Conservation (phyloP, 2,797 vertebrate genomes). For the Sibirionetta formosa region DNA sequence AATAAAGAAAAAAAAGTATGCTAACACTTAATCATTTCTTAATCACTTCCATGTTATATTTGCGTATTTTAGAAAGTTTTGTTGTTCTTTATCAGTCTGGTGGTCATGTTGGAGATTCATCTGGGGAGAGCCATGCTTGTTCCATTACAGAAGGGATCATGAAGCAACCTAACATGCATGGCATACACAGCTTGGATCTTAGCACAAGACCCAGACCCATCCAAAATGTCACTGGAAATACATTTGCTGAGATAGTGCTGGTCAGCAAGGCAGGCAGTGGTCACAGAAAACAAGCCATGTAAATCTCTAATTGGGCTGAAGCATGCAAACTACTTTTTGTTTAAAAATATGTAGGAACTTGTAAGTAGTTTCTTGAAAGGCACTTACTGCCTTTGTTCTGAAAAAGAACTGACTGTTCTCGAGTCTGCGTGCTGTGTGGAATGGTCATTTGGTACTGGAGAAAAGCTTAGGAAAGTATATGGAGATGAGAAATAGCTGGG, state of each 20-base stretch:
- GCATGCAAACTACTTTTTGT: neutral
- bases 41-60: neutral
- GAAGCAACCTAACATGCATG: neutral
- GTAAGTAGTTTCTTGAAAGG: neutral
- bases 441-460: neutral
- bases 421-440: neutral
- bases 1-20: neutral
- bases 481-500: neutral
- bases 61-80: neutral
- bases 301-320: neutral
- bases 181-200: neutral
- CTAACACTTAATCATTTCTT: neutral
- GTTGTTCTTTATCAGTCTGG: neutral
- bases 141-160: neutral
- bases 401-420: neutral
- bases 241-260: neutral
- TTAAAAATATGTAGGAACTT: neutral
- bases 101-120: neutral
- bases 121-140: neutral
- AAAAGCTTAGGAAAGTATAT: neutral
- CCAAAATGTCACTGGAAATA: neutral
- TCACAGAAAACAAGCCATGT: rapidly evolving
- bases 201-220: neutral
- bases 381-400: neutral
- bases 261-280: neutral